phyloP scores from a whole-genome alignment of 1,140 invertebrate genomes.

The Drosophila busckii region DNA sequence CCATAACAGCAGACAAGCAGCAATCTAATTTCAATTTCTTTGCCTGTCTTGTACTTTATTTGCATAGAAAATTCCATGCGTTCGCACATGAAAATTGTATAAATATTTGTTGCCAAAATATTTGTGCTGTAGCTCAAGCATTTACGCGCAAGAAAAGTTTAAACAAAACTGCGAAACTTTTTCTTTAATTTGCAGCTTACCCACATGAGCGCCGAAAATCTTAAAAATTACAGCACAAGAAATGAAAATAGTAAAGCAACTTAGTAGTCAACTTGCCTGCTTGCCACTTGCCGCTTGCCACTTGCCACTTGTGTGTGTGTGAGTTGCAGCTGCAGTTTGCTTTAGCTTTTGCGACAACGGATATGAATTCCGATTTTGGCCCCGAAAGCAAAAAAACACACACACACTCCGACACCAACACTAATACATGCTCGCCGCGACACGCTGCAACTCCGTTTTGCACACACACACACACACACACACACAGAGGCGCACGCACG shows the following conservation, averaged over 20 bases:
- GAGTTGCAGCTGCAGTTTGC: slow-evolving; percentile 14
- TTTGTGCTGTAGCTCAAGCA: slow-evolving; percentile 17
- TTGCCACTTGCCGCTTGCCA: slow-evolving; percentile 23
- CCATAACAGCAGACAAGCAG: neutral
- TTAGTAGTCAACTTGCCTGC: too few relatives aligned
- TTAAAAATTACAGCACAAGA: too few relatives aligned
- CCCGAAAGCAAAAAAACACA: too few relatives aligned
- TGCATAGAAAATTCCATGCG: slow-evolving; percentile 54
- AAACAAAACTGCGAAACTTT: too few relatives aligned
- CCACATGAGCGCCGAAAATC: too few relatives aligned
- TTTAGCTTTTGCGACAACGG: slow-evolving; percentile 28
- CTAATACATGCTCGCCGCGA: slow-evolving; percentile 42
- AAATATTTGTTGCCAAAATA: slow-evolving; percentile 52
- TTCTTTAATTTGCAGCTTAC: too few relatives aligned
- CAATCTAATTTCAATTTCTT: slow-evolving; percentile 68
- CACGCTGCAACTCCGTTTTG: slow-evolving; percentile 1
- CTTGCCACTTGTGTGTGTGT: too few relatives aligned
- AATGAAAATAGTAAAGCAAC: too few relatives aligned
- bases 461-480: slow-evolving; percentile 19
- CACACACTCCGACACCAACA: slow-evolving; percentile 52
- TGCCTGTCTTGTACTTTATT: slow-evolving; percentile 25
- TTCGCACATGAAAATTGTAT: slow-evolving; percentile 40
- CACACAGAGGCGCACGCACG: slow-evolving; percentile 3
- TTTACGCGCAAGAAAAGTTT: too few relatives aligned
- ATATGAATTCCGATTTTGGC: slow-evolving; percentile 69